Evolutionary conservation across 2,113 vertebrate species (phyloP).

Genomic region (Macquaria ambigua): DNA sequence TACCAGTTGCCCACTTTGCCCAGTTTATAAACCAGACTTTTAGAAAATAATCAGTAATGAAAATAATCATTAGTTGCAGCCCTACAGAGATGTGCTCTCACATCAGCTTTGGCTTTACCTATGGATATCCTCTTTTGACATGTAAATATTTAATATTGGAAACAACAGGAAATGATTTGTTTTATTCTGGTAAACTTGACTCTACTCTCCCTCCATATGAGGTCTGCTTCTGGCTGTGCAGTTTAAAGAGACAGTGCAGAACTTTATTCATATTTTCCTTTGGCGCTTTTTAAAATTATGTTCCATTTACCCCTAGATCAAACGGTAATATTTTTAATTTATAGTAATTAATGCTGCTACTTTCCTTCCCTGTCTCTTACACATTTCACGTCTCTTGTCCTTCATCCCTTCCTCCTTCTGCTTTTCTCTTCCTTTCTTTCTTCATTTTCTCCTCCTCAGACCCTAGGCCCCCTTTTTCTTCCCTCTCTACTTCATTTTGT

Average conservation of each 20-base stretch:
- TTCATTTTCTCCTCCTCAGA: background rate
- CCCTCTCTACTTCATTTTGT: background rate
- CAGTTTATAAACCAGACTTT: too few relatives aligned
- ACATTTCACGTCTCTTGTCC: background rate
- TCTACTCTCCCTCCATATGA: background rate
- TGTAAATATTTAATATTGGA: background rate
- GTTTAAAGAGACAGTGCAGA: constrained; percentile 38
- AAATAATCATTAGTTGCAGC: background rate
- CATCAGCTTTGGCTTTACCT: too few relatives aligned
- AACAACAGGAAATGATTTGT: constrained; percentile 37
- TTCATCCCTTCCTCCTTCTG: background rate
- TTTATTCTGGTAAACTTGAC: constrained; percentile 4
- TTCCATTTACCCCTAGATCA: background rate
- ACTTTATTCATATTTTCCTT: constrained; percentile 7
- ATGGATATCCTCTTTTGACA: background rate
- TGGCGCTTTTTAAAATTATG: background rate
- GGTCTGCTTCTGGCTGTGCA: background rate
- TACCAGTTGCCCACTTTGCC: too few relatives aligned
- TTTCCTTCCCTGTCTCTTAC: background rate
- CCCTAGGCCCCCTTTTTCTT: background rate
- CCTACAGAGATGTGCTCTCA: background rate
- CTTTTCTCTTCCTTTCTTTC: background rate
- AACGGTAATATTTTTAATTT: background rate
- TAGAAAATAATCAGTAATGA: background rate
- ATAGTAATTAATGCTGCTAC: background rate